Conservation (phyloP, 1,140 invertebrate genomes). For the Daktulosphaira vitifoliae region DNA sequence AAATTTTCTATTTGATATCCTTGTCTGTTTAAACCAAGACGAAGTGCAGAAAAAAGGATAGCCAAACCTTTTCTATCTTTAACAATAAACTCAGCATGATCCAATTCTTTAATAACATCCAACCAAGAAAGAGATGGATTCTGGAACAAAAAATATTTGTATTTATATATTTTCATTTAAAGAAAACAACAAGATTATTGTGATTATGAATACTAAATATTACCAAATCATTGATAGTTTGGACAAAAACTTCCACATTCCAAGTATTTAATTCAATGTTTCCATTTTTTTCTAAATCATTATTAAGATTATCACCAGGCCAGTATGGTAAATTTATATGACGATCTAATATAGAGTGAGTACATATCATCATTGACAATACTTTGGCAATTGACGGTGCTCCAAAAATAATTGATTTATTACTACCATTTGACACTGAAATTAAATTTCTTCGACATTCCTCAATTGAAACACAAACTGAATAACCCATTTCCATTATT, state of each 20-base stretch:
- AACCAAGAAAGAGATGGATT: slow-evolving; percentile 76
- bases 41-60: slow-evolving; percentile 67
- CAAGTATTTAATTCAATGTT: slow-evolving; percentile 53
- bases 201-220: slow-evolving; percentile 31
- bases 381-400: slow-evolving; percentile 72
- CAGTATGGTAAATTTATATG: slow-evolving; percentile 36
- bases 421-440: no score
- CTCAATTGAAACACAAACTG: slow-evolving; percentile 75
- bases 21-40: slow-evolving; percentile 63
- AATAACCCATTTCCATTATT: slow-evolving; percentile 80
- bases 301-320: slow-evolving; percentile 25
- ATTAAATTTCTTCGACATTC: slow-evolving; percentile 61
- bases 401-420: no score
- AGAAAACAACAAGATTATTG: background rate
- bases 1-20: slow-evolving; percentile 65
- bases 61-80: slow-evolving; percentile 75
- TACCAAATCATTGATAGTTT: slow-evolving; percentile 78
- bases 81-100: slow-evolving; percentile 81
- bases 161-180: background rate
- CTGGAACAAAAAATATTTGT: slow-evolving; percentile 40
- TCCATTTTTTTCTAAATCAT: slow-evolving; percentile 27
- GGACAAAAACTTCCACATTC: slow-evolving; percentile 88
- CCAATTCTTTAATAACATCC: slow-evolving; percentile 80
- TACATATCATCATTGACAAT: slow-evolving; percentile 76
- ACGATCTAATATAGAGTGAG: slow-evolving; percentile 63